Evolutionary conservation across 2,888 invertebrate genomes (phyloP).

Genomic region (Ecdyonurus torrentis): DNA sequence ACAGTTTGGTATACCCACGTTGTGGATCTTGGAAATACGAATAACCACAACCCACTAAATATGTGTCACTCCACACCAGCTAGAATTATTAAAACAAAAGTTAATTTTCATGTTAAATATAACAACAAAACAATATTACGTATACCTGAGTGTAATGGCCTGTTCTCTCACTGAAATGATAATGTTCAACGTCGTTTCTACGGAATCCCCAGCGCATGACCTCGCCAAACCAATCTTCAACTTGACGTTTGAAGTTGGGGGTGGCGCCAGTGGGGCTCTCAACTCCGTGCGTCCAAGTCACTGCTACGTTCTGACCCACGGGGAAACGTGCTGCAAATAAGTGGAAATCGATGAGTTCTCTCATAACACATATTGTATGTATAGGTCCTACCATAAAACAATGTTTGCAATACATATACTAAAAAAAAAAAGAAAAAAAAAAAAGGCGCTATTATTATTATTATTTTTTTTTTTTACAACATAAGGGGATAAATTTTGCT

Average conservation of each 20-base stretch:
- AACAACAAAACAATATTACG: not conserved
- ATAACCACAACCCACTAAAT: conserved; percentile 27
- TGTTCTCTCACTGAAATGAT: conserved; percentile 43
- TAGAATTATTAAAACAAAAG: conserved; percentile 24
- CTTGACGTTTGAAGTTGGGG: conserved; percentile 57
- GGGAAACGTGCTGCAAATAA: conserved; percentile 51
- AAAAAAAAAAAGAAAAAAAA: too few species aligned
- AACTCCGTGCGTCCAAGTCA: conserved; percentile 59
- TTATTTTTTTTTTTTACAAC: too few species aligned
- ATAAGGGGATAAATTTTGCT: too few species aligned
- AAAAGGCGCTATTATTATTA: too few species aligned
- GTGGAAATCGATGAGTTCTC: too few species aligned
- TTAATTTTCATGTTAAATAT: not conserved
- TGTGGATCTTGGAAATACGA: conserved; percentile 5
- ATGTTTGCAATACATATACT: too few species aligned
- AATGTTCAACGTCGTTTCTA: conserved; percentile 14
- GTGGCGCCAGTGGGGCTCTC: conserved; percentile 36
- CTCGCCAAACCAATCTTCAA: conserved; percentile 68
- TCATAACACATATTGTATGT: too few species aligned
- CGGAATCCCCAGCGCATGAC: conserved; percentile 29
- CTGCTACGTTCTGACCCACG: conserved; percentile 74
- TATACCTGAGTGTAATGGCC: conserved; percentile 82
- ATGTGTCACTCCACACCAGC: conserved; percentile 79
- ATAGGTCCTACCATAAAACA: too few species aligned
- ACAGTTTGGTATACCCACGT: conserved; percentile 9